Conservation (phyloP, 2,888 invertebrate genomes). For the Tipula helvola region DNA sequence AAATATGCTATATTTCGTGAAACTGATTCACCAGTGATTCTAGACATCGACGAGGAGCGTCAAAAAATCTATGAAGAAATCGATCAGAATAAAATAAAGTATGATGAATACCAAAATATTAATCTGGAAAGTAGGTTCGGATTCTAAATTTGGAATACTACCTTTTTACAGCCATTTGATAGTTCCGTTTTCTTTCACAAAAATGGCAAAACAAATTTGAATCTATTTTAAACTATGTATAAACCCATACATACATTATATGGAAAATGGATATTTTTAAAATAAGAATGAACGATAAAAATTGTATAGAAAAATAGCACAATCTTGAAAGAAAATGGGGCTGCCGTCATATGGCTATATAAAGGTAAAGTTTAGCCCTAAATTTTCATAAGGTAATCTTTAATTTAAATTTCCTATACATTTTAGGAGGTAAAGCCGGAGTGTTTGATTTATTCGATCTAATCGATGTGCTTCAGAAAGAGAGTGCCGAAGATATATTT, state of each 20-base stretch:
- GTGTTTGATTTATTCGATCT: conserved; percentile 84
- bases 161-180: not conserved
- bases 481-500: conserved; percentile 70
- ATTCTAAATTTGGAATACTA: not conserved
- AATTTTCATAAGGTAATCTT: too few relatives aligned
- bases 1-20: conserved; percentile 62
- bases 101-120: conserved; percentile 32
- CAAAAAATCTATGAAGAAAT: conserved; percentile 26
- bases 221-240: too few relatives aligned
- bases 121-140: conserved; percentile 44
- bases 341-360: too few relatives aligned
- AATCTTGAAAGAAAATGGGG: too few relatives aligned
- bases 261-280: too few relatives aligned
- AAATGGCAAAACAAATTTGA: too few relatives aligned
- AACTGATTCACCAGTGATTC: conserved; percentile 52
- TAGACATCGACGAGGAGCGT: conserved; percentile 59
- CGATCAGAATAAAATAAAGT: conserved; percentile 42
- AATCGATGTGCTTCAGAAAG: conserved; percentile 57
- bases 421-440: conserved; percentile 63
- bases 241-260: too few relatives aligned
- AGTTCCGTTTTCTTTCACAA: too few relatives aligned
- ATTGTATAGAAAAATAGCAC: too few relatives aligned
- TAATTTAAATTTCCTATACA: not conserved
- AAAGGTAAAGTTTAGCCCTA: too few relatives aligned
- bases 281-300: too few relatives aligned